Evolutionary conservation across 2,888 invertebrate genomes (phyloP).

Genomic region (Cyaniris semiargus): DNA sequence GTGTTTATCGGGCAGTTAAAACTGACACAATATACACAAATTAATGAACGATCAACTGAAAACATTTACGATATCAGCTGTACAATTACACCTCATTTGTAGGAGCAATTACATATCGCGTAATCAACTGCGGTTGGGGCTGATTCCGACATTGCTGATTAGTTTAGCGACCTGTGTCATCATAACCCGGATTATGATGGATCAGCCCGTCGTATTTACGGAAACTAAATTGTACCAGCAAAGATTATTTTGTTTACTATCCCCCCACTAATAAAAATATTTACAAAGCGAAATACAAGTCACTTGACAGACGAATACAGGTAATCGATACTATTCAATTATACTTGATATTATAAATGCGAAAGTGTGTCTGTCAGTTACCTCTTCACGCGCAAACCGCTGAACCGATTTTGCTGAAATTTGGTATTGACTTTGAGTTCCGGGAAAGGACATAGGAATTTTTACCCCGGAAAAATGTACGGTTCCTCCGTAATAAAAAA

Average conservation of each 20-base stretch:
- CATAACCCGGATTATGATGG: conserved; percentile 16
- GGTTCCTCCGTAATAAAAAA: too few species aligned
- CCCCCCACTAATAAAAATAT: neutral
- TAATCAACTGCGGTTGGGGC: conserved; percentile 63
- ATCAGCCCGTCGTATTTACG: neutral
- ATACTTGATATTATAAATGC: too few species aligned
- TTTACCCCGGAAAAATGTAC: too few species aligned
- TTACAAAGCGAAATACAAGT: neutral
- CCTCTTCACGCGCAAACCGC: too few species aligned
- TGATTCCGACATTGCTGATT: conserved; percentile 48
- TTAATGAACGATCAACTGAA: conserved; percentile 73
- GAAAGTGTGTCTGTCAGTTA: too few species aligned
- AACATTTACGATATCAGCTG: conserved; percentile 66
- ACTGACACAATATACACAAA: conserved; percentile 73
- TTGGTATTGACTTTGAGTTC: too few species aligned
- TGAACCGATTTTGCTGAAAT: too few species aligned
- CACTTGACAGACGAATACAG: too few species aligned
- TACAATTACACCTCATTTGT: conserved; percentile 70
- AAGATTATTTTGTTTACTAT: neutral
- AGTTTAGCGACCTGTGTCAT: conserved; percentile 39
- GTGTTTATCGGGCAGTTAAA: conserved; percentile 60
- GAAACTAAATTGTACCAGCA: neutral
- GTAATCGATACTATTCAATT: too few species aligned
- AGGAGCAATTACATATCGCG: conserved; percentile 72
- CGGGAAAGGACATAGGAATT: too few species aligned